Evolutionary conservation across 1,140 invertebrate genomes (phyloP), one percentile per base, ranked within the genome.

Genomic region (Drosophila navojoa): DNA sequence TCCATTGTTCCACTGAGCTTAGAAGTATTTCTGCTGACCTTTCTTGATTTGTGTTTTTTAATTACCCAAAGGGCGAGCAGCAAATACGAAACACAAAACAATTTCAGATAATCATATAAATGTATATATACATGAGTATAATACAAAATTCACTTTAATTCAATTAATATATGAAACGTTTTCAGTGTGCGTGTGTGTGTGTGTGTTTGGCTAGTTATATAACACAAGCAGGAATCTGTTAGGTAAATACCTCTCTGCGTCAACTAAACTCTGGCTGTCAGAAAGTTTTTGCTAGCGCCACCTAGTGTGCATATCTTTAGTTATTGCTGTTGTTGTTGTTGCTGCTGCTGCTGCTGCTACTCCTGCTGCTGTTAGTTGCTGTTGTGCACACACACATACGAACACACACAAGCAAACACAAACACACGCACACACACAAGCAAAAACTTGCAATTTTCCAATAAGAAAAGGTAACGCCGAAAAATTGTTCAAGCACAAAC

Each of bases 401-500:
- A 22, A 27, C 11, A 38, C 10, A 38, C 10, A 13, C 35, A 32
- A 9, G 10, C 53, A 29, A 22, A 27, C 11, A 38, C 58, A 22
- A n/a, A 35, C 52, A 55, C 40, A 29, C 44, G 15, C 25, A 50
- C 22, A 9, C 10, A 47, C 32, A 49, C 25, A 29, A 22, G 22
- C 55, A 60, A 79, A 76, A 87, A 86, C 79, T 86, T 86, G 81
- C 81, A 86, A 87, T 86, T 86, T 86, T 82, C 82, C 84, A 86
- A 86, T 87, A 86, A 79, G 82, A 81, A 71, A 66, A 81, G 82
- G 82, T 87, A 89, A 77, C 82, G 62, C 82, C 82, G 76, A 89
- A 86, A 86, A 86, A 86, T 89, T 86, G 82, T 79, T 86, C 84
- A 86, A 86, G 82, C 82, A 86, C 79, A 86, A 86, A 87, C 82